Conservation (phyloP, 92 coral and sea anemone genomes). For the Actinostola sp. region DNA sequence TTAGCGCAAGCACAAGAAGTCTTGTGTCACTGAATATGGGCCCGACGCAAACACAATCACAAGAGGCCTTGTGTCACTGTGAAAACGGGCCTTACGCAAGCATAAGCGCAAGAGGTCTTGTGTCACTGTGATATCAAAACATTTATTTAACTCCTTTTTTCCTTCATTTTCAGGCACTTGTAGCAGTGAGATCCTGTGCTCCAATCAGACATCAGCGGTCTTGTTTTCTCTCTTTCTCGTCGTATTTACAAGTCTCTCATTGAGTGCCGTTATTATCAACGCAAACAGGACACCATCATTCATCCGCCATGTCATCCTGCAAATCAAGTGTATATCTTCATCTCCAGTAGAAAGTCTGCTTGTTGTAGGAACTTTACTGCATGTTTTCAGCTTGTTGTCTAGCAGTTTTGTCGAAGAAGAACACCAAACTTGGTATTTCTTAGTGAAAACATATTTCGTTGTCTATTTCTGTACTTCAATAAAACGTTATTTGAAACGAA, state of each 20-base stretch:
- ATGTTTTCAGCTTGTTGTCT: conserved; percentile 76
- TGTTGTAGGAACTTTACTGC: conserved; percentile 59
- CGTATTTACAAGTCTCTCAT: conserved; percentile 22
- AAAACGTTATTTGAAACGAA: neutral
- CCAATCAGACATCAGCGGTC: conserved; percentile 42
- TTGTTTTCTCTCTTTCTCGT: conserved; percentile 34
- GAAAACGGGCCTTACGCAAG: no score
- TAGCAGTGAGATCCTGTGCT: conserved; percentile 84
- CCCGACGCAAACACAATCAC: no score
- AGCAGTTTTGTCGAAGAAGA: conserved; percentile 98
- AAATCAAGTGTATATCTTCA: neutral
- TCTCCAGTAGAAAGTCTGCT: conserved; percentile 30
- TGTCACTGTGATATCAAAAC: neutral
- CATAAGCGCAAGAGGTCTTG: neutral
- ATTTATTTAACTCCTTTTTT: neutral
- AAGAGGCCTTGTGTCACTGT: no score
- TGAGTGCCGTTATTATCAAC: conserved; percentile 6
- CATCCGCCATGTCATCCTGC: neutral
- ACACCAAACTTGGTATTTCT: conserved; percentile 95
- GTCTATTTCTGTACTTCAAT: conserved; percentile 33
- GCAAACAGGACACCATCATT: neutral
- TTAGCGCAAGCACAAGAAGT: no score
- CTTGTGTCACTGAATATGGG: no score
- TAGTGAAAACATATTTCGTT: conserved; percentile 67
- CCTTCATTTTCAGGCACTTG: conserved; percentile 62